Evolutionary conservation across 2,113 vertebrate genomes (phyloP).

Genomic region (Sphyrna mokarran): DNA sequence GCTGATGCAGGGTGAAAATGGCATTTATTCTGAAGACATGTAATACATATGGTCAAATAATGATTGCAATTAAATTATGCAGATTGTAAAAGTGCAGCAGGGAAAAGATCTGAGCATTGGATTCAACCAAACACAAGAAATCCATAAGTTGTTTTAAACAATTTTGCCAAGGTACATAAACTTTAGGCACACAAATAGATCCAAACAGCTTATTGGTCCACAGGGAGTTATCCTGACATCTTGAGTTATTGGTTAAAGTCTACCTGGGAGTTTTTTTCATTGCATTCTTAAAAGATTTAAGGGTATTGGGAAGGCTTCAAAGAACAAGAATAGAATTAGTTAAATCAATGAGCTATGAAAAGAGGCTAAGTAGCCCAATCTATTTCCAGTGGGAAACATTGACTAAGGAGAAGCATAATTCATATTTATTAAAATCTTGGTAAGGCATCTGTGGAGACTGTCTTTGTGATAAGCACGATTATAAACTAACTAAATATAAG

Average conservation of each 20-base stretch:
- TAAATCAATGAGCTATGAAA: not conserved
- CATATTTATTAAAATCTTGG: not conserved
- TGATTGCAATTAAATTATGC: not conserved
- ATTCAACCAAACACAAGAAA: not conserved
- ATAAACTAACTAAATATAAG: not conserved
- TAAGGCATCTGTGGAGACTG: not conserved
- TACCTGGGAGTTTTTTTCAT: not conserved
- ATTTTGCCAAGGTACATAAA: not conserved
- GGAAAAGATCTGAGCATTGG: not conserved
- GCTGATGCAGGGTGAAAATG: not conserved
- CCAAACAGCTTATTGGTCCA: not conserved
- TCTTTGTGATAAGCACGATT: not conserved
- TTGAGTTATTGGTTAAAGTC: not conserved
- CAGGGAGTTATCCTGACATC: not conserved
- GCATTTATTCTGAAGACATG: not conserved
- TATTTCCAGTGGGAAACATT: not conserved
- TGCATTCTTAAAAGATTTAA: constrained; percentile 18
- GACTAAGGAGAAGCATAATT: not conserved
- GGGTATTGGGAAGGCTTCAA: not conserved
- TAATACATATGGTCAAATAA: not conserved
- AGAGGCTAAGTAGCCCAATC: not conserved
- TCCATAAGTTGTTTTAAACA: not conserved
- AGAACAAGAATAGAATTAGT: not conserved
- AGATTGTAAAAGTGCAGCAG: not conserved
- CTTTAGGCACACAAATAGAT: not conserved